Conservation (phyloP, 2,797 vertebrate species). For the Eupleurogrammus muticus region DNA sequence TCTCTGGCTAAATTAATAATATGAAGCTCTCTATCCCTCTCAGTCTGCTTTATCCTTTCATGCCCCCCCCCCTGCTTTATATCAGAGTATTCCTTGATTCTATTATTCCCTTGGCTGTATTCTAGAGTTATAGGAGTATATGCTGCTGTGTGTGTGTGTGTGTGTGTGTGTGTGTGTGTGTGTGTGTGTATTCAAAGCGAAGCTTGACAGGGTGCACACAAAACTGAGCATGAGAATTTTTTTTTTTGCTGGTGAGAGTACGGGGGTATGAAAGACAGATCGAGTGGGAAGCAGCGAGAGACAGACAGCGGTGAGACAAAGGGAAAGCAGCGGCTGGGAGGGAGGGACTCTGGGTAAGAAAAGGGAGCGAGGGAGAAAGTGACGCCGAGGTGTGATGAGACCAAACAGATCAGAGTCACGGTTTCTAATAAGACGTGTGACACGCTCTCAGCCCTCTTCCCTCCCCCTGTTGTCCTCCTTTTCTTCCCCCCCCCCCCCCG, state of each 20-base stretch:
- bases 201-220: constrained; percentile 65
- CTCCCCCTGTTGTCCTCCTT: background rate
- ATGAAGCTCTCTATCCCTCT: constrained; percentile 76
- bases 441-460: constrained; percentile 26
- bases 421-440: constrained; percentile 59
- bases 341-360: background rate
- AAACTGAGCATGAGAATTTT: constrained; percentile 61
- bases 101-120: constrained; percentile 74
- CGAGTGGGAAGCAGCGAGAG: constrained; percentile 46
- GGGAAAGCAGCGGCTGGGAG: constrained; percentile 17
- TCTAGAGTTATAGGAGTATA: constrained; percentile 58
- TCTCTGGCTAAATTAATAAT: constrained; percentile 81
- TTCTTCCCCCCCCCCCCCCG: background rate
- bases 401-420: constrained; percentile 56
- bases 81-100: constrained; percentile 70
- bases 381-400: constrained; percentile 62
- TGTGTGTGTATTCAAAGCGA: constrained; percentile 56
- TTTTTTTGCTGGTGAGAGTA: constrained; percentile 55
- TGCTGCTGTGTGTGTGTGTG: constrained; percentile 32
- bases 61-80: constrained; percentile 62
- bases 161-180: constrained; percentile 34
- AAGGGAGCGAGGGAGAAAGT: constrained; percentile 20
- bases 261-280: constrained; percentile 51
- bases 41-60: constrained; percentile 76
- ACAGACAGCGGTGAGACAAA: constrained; percentile 49